Percentiles rank a stretch among this genome's conserved stretches.
These are phyloP conservation scores for Pionites leucogaster DNA, from an alignment of 2,113 vertebrate species.

Conservation along the genomic window DNA sequence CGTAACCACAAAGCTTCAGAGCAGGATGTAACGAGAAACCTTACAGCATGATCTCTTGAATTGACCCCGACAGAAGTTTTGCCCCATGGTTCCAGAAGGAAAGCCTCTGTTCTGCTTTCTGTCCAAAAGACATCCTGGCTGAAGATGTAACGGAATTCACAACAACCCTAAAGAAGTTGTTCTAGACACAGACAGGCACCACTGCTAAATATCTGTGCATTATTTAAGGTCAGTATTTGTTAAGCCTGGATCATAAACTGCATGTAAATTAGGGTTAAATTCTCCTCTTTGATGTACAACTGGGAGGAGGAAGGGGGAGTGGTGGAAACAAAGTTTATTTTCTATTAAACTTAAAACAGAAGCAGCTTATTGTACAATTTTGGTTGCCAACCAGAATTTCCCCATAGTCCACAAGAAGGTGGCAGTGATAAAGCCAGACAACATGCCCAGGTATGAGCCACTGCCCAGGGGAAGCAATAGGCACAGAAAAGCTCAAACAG, in stretches of 20 bases:
- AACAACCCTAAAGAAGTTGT: not conserved
- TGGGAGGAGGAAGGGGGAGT: not conserved
- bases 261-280: not conserved
- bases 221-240: not conserved
- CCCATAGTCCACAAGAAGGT: not conserved
- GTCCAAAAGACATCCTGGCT: not conserved
- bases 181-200: not conserved
- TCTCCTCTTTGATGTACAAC: not conserved
- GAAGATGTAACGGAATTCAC: not conserved
- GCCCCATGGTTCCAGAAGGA: not conserved
- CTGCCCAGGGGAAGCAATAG: not conserved
- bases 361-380: not conserved
- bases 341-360: not conserved
- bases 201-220: not conserved
- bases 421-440: not conserved
- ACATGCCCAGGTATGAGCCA: not conserved
- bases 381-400: not conserved
- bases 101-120: not conserved
- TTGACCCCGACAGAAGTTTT: not conserved
- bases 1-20: not conserved
- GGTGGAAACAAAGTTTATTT: not conserved
- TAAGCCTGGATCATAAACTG: not conserved
- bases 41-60: not conserved
- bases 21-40: not conserved
- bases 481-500: not conserved